Evolutionary conservation across 1,140 invertebrate species (phyloP), one percentile per base, ranked within the genome.

Genomic region (Anastrepha ludens): DNA sequence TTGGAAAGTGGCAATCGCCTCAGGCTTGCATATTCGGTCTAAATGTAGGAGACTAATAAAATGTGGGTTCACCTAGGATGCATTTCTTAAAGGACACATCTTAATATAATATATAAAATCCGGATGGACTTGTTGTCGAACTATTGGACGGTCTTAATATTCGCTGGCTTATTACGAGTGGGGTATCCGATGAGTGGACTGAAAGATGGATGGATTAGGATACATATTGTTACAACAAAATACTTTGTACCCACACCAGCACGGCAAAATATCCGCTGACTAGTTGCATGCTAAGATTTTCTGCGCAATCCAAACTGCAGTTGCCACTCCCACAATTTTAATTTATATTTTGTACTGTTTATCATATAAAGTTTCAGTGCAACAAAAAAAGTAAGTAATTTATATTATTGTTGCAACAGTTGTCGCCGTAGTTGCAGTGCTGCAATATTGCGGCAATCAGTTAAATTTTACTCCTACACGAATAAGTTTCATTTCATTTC

Each of bases 381-480:
- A 74, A 20, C 17, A 44, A 81, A 81, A 58, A 81, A 20, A 17
- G 50, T 81, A 81, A 81, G 74, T 55, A 81, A n/a, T 55, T 55
- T 74, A 20, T 11, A 20, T 81, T 81, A 50, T 74, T 74, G 13
- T 74, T 74, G 44, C 13, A 44, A 47, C 70, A 74, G 15, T 9
- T 9, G 17, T 9, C 8, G 44, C 17, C 5, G 67, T 39, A 74
- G 39, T 39, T 20, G n/a, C 47, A 9, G n/a, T 47, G 2, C 9
- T 20, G 74, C 47, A 81, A 81, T 81, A 81, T 81, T 81, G 74
- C 41, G 47, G 44, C 47, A 55, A 9, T 81, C 74, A 50, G n/a
- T 20, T 81, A n/a, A 81, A 29, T 81, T 81, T 81, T 55, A 81
- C 44, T 55, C 15, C 20, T 81, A 20, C 74, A 9, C 9, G 8